Evolutionary conservation across 2,888 invertebrate genomes (phyloP).

Genomic region (Hydropsyche betteni): DNA sequence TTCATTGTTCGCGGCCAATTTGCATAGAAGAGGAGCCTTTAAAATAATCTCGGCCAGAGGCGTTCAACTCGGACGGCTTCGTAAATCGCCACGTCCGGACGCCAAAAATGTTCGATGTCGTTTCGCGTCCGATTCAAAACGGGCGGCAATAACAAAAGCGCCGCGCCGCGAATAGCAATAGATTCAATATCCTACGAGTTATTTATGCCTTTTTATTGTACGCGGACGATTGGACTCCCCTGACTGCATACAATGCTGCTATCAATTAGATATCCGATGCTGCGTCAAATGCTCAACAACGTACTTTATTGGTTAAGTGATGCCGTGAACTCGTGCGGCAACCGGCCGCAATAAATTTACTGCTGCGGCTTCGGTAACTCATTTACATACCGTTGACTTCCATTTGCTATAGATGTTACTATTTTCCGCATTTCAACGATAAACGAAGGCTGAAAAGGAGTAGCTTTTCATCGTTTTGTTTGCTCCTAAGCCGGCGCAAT

Average conservation of each 20-base stretch:
- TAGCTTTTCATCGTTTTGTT: too few species aligned
- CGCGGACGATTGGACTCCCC: neutral
- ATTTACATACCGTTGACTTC: constrained; percentile 44
- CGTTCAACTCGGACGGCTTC: neutral
- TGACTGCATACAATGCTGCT: constrained; percentile 40
- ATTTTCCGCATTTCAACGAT: neutral
- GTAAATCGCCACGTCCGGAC: too few species aligned
- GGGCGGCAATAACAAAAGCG: neutral
- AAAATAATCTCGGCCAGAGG: constrained; percentile 2
- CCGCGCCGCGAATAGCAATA: neutral
- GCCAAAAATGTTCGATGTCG: neutral
- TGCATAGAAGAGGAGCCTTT: constrained; percentile 31
- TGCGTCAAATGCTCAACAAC: constrained; percentile 44
- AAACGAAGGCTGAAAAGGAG: too few species aligned
- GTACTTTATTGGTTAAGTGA: constrained; percentile 46
- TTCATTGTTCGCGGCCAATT: constrained; percentile 34
- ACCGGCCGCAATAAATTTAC: constrained; percentile 42
- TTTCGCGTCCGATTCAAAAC: neutral
- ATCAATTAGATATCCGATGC: constrained; percentile 49
- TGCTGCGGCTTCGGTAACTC: constrained; percentile 39
- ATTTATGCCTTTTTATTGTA: neutral
- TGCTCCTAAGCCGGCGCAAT: too few species aligned
- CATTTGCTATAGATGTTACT: constrained; percentile 14
- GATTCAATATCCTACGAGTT: constrained; percentile 5
- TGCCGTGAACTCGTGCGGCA: constrained; percentile 25